Evolutionary conservation across 2,113 vertebrate species (phyloP).

Genomic region (Blennius ocellaris): DNA sequence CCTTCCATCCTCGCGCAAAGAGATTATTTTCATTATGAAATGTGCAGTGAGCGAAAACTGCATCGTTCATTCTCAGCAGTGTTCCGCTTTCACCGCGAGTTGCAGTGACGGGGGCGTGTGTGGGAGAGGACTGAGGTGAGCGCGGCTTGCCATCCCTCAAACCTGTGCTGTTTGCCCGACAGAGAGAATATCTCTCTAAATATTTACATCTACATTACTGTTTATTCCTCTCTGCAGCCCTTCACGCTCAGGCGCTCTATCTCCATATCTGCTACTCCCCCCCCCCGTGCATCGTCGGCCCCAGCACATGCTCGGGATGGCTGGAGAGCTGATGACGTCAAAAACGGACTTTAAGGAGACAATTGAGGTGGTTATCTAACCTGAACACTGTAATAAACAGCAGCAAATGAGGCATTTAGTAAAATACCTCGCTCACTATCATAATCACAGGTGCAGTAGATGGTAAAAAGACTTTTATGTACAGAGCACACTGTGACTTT

Average conservation of each 20-base stretch:
- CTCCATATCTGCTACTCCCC: slow-evolving; percentile 64
- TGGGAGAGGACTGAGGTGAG: slow-evolving; percentile 58
- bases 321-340: slow-evolving; percentile 37
- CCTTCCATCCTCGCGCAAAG: too few relatives aligned
- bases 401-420: not conserved
- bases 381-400: not conserved
- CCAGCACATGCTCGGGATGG: slow-evolving; percentile 60
- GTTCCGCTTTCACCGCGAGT: slow-evolving; percentile 8
- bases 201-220: slow-evolving; percentile 96
- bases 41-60: too few relatives aligned
- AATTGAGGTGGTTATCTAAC: slow-evolving; percentile 9
- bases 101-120: slow-evolving; percentile 40
- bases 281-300: slow-evolving; percentile 45
- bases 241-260: slow-evolving; percentile 33
- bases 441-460: too few relatives aligned
- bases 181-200: slow-evolving; percentile 88
- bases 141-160: slow-evolving; percentile 72
- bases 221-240: slow-evolving; percentile 80
- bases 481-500: too few relatives aligned
- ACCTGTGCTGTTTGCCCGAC: slow-evolving; percentile 80
- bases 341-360: slow-evolving; percentile 14
- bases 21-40: too few relatives aligned
- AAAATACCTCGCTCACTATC: too few relatives aligned
- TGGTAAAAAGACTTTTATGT: too few relatives aligned
- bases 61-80: too few relatives aligned